Evolutionary conservation across 2,797 vertebrate species (phyloP).

Genomic region (Ptychobarbus kaznakovi): DNA sequence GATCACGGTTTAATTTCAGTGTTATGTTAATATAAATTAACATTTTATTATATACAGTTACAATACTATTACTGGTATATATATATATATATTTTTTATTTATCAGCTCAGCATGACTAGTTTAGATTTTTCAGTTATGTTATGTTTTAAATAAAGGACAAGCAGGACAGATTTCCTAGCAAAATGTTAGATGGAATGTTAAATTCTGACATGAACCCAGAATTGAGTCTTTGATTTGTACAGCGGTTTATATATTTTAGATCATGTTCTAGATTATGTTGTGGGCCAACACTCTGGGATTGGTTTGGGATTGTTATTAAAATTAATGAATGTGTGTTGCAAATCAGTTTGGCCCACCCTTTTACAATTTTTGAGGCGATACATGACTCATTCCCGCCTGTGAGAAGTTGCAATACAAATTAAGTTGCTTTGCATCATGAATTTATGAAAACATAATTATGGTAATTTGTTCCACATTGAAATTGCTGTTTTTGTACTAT

Average conservation of each 20-base stretch:
- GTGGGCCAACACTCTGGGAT: not conserved
- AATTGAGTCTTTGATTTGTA: not conserved
- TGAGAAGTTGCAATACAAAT: not conserved
- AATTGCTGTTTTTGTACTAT: not conserved
- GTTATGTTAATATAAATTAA: not conserved
- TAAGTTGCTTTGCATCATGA: not conserved
- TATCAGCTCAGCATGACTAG: not conserved
- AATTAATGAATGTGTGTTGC: conserved; percentile 1
- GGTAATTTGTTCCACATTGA: not conserved
- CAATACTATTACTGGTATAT: not conserved
- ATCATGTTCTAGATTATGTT: not conserved
- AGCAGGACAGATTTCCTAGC: not conserved
- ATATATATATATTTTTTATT: not conserved
- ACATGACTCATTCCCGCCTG: not conserved
- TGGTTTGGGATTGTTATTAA: not conserved
- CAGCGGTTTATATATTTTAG: not conserved
- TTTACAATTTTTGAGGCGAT: not conserved
- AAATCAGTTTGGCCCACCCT: not conserved
- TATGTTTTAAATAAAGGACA: not conserved
- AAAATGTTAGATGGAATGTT: not conserved
- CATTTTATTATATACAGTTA: not conserved
- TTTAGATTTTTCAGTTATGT: not conserved
- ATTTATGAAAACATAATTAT: not conserved
- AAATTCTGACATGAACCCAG: not conserved
- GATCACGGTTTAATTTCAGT: not conserved